Conservation (phyloP, 1,140 invertebrate species). For the Tribolium madens region DNA sequence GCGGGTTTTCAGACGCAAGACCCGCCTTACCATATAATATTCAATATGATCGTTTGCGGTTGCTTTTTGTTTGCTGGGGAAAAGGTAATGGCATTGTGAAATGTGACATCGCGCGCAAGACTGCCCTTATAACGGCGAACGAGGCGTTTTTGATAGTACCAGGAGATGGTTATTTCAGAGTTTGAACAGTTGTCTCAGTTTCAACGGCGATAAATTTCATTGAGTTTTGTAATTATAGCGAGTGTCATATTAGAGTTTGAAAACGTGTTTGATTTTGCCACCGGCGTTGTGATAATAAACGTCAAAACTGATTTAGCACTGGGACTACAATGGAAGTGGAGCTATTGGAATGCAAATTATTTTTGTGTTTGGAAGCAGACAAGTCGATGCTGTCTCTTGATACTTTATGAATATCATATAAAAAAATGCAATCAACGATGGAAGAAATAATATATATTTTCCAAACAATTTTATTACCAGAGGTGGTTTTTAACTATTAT, state of each 20-base stretch:
- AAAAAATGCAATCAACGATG: too few species aligned
- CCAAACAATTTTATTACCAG: too few species aligned
- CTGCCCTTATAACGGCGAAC: background rate
- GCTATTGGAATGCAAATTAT: background rate
- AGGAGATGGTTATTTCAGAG: background rate
- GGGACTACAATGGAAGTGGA: background rate
- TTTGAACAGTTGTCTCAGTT: background rate
- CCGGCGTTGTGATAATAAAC: background rate
- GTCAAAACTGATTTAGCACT: background rate
- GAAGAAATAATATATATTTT: too few species aligned
- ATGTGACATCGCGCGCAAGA: slow-evolving; percentile 31
- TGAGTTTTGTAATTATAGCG: background rate
- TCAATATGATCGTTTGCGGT: slow-evolving; percentile 11
- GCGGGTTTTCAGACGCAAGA: slow-evolving; percentile 6
- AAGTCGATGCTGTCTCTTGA: too few species aligned
- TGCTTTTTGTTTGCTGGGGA: slow-evolving; percentile 4
- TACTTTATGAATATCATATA: too few species aligned
- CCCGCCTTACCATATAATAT: slow-evolving; percentile 17
- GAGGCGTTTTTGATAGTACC: background rate
- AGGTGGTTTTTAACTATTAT: too few species aligned
- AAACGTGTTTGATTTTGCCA: background rate
- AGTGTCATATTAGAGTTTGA: background rate
- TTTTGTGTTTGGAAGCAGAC: background rate
- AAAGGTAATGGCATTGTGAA: slow-evolving; percentile 33
- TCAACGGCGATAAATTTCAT: background rate